These are phyloP conservation scores for Baronia brevicornis DNA, from an alignment of 2,888 invertebrate genomes.

Conservation along the genomic window DNA sequence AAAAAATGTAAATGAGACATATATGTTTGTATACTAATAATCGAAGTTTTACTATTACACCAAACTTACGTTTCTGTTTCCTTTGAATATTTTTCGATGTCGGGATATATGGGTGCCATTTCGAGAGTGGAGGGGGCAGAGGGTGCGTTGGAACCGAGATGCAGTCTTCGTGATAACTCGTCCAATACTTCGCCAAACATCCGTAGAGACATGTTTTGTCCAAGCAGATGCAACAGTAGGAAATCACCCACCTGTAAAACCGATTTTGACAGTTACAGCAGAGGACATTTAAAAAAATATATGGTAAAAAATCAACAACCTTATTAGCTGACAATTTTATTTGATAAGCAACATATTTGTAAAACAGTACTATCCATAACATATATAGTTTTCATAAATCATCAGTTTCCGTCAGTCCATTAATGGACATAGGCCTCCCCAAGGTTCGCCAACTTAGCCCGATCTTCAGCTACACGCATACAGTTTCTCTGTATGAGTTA, in stretches of 20 bases:
- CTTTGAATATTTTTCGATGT: conserved; percentile 85
- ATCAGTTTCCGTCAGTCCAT: too few species aligned
- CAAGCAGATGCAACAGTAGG: conserved; percentile 86
- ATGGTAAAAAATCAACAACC: too few species aligned
- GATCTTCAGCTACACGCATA: too few species aligned
- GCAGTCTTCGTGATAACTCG: conserved; percentile 82
- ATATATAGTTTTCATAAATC: too few species aligned
- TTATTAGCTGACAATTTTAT: background rate
- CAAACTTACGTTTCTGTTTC: conserved; percentile 86
- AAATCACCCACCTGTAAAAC: conserved; percentile 90
- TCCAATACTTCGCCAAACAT: conserved; percentile 87
- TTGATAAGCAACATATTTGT: background rate
- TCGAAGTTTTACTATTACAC: conserved; percentile 10
- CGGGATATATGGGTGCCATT: conserved; percentile 90
- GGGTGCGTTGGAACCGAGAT: conserved; percentile 84
- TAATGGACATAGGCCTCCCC: too few species aligned
- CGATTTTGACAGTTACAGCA: too few species aligned
- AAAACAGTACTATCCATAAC: too few species aligned
- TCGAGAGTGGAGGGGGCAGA: conserved; percentile 91
- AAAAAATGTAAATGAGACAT: conserved; percentile 23
- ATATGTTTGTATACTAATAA: conserved; percentile 2
- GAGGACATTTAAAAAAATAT: too few species aligned
- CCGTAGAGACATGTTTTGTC: conserved; percentile 90
- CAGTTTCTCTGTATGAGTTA: too few species aligned
- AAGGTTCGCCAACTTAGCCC: too few species aligned